A percentile compares a stretch with the other conserved stretches of the same genome.
Conservation (phyloP, 2,113 vertebrate genomes). For the Pachyramphus minor region DNA sequence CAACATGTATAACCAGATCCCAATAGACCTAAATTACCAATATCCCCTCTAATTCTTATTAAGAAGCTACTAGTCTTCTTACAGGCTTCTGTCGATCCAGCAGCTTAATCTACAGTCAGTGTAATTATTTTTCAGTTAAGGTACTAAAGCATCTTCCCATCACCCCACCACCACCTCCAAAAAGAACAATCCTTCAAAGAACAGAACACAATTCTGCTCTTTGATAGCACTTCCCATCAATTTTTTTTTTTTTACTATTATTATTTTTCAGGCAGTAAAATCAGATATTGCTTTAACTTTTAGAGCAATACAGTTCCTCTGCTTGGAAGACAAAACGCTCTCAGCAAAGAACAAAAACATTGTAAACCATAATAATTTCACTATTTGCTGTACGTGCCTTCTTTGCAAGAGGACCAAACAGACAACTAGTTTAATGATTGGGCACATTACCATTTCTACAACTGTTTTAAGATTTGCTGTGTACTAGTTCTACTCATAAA, state of each 20-base stretch:
- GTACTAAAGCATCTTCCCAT: neutral
- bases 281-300: neutral
- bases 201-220: neutral
- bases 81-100: neutral
- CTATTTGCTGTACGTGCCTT: neutral
- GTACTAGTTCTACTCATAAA: neutral
- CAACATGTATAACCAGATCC: neutral
- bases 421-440: accelerated
- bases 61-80: neutral
- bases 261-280: neutral
- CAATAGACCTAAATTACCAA: neutral
- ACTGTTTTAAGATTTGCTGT: neutral
- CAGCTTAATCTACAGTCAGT: neutral
- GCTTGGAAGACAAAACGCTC: neutral
- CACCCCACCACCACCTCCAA: neutral
- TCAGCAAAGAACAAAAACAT: neutral
- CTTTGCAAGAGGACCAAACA: neutral
- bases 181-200: neutral
- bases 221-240: neutral
- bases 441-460: neutral
- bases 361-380: neutral
- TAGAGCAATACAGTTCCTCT: neutral
- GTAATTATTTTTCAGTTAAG: neutral
- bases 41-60: neutral
- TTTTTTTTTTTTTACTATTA: neutral